Percentiles rank a stretch among this genome's conserved stretches.
Conservation (phyloP, 92 coral and sea anemone genomes). For the Nematostella vectensis region DNA sequence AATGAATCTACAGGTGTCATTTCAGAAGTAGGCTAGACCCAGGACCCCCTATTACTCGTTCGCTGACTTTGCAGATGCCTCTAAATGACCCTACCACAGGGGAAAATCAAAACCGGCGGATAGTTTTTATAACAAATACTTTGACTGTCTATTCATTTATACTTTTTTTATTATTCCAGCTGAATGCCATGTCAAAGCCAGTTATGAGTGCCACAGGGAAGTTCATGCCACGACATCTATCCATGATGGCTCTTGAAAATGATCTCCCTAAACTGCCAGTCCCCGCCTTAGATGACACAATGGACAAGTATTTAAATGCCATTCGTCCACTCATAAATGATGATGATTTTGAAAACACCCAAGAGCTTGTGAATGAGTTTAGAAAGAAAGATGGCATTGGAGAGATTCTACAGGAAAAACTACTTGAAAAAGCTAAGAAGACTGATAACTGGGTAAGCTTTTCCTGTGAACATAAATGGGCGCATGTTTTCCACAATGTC, state of each 20-base stretch:
- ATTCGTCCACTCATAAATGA: slow-evolving; percentile 75
- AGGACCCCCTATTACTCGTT: no score
- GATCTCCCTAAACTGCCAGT: slow-evolving; percentile 86
- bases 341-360: slow-evolving; percentile 66
- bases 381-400: slow-evolving; percentile 80
- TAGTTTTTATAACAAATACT: neutral
- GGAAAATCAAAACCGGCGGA: neutral
- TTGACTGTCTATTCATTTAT: neutral
- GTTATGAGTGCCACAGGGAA: slow-evolving; percentile 38
- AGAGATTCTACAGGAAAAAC: slow-evolving; percentile 66
- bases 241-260: slow-evolving; percentile 74
- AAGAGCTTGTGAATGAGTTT: slow-evolving; percentile 70
- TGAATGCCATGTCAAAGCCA: slow-evolving; percentile 13
- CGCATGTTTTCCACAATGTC: no score
- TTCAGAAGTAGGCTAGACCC: no score
- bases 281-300: slow-evolving; percentile 81
- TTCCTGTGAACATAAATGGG: neutral
- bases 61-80: no score
- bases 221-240: slow-evolving; percentile 32
- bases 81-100: neutral
- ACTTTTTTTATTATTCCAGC: neutral
- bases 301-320: slow-evolving; percentile 81
- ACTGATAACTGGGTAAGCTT: slow-evolving; percentile 85
- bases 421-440: slow-evolving; percentile 52
- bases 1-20: no score